phyloP scores from a whole-genome alignment of 2,888 invertebrate genomes.

The Phyllotreta striolata region DNA sequence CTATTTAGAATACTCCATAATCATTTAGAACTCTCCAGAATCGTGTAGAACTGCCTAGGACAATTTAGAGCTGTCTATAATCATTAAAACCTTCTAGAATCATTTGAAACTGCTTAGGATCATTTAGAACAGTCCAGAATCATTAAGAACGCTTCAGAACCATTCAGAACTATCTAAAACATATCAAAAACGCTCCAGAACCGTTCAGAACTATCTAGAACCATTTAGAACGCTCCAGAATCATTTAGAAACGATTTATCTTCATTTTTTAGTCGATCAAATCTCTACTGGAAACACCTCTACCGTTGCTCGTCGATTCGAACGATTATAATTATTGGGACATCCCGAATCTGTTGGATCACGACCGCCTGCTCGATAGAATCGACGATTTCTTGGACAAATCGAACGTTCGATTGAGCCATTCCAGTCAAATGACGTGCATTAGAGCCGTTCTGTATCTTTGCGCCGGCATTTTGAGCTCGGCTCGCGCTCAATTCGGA shows the following conservation, averaged over 20 bases:
- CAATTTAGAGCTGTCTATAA: too few relatives aligned
- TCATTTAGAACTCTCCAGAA: too few relatives aligned
- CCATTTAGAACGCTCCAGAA: background rate
- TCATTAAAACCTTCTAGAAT: too few relatives aligned
- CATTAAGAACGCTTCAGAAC: too few relatives aligned
- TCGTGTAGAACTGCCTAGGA: too few relatives aligned
- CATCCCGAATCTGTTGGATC: constrained; percentile 62
- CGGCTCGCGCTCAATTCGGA: constrained; percentile 47
- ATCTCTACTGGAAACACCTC: constrained; percentile 34
- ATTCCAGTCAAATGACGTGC: constrained; percentile 20
- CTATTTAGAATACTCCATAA: too few relatives aligned
- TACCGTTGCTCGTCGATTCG: constrained; percentile 28
- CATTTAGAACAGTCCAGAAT: too few relatives aligned
- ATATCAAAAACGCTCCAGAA: too few relatives aligned
- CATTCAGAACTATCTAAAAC: too few relatives aligned
- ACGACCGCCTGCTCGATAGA: constrained; percentile 61
- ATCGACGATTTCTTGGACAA: constrained; percentile 62
- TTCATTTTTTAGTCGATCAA: constrained; percentile 37
- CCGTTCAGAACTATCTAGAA: too few relatives aligned
- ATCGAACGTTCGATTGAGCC: constrained; percentile 48
- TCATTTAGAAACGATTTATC: constrained; percentile 11
- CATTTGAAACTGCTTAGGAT: too few relatives aligned
- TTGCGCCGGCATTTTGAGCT: constrained; percentile 46
- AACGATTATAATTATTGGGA: constrained; percentile 56
- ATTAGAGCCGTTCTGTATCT: constrained; percentile 42